Base-by-base conservation (phyloP, 2,888 invertebrate genomes). In the Cyrtodaria siliqua region DNA sequence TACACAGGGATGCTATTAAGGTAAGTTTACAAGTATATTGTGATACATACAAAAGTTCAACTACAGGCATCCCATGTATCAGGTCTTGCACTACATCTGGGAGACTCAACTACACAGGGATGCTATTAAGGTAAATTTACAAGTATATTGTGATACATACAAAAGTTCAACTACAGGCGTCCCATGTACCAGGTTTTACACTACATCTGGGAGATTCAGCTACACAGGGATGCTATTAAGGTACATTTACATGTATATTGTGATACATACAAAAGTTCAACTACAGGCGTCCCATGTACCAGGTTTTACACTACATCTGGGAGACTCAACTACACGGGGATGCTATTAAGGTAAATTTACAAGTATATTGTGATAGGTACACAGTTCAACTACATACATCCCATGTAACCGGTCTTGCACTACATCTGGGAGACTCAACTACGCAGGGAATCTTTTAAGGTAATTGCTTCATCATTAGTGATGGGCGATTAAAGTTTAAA, bases 151-250 rank as follows among this genome's bases (percentile, higher is more conserved):
- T 33, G 4, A 8, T 47, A 4, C 6, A n/a, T 18, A n/a, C 6
- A 16, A 16, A 47, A 9, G 20, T 47, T 33, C 12, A 33, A 33
- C 33, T 33, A 33, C 33, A 33, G 98, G 27, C 95, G 97, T 47
- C 98, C 98, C 1, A 98, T 99, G 98, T 98, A 99, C 91, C 94
- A 96, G 42, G 96, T 98, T 1, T 96, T 99, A 95, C 96, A 97
- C 91, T 98, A 96, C 93, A 94, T 98, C 55, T 98, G 98, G 98
- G 95, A 95, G 63, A 95, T 96, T 76, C 94, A 96, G 26, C 96
- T 96, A 82, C 97, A 98, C 89, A 94, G 95, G 77, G 93, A 95
- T 49, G 95, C 95, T 85, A 96, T 98, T 89, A 95, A 95, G 96
- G 93, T 93, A 78, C 0, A 26, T n/a, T 26, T n/a, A 40, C 9